Conservation (phyloP, 2,113 vertebrate genomes). For the Rhinolophus ferrumequinum region DNA sequence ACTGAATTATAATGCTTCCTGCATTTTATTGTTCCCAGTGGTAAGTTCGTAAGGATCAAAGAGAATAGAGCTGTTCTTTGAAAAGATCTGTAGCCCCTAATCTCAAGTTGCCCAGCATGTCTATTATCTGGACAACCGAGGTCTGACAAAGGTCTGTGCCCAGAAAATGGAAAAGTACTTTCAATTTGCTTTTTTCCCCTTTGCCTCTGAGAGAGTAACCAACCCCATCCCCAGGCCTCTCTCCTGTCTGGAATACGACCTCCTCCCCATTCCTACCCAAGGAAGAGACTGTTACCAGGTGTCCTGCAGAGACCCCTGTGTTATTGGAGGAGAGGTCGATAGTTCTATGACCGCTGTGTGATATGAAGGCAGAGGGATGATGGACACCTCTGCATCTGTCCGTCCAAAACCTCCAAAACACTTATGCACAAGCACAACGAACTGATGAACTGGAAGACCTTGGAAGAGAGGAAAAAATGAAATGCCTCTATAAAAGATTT, state of each 20-base stretch:
- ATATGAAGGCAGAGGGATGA: not conserved
- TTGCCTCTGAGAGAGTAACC: not conserved
- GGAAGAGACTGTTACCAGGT: not conserved
- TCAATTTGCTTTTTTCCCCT: not conserved
- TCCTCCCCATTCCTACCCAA: not conserved
- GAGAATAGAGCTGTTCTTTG: not conserved
- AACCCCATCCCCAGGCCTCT: no score
- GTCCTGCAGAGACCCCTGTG: not conserved
- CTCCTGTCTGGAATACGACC: no score
- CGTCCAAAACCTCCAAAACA: not conserved
- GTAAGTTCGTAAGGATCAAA: not conserved
- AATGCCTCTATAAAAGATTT: not conserved
- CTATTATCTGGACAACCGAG: not conserved
- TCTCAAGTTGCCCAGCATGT: not conserved
- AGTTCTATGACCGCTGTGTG: not conserved
- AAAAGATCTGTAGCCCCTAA: not conserved
- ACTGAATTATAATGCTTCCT: conserved; percentile 22
- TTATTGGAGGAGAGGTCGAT: not conserved
- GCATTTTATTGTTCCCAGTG: not conserved
- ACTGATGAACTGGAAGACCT: not conserved
- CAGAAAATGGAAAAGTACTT: not conserved
- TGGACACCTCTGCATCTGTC: not conserved
- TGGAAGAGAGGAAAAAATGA: not conserved
- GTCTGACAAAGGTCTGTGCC: not conserved
- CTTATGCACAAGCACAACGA: not conserved